Evolutionary conservation across 1,140 invertebrate genomes (phyloP).

Genomic region (Lordiphosa stackelbergi): DNA sequence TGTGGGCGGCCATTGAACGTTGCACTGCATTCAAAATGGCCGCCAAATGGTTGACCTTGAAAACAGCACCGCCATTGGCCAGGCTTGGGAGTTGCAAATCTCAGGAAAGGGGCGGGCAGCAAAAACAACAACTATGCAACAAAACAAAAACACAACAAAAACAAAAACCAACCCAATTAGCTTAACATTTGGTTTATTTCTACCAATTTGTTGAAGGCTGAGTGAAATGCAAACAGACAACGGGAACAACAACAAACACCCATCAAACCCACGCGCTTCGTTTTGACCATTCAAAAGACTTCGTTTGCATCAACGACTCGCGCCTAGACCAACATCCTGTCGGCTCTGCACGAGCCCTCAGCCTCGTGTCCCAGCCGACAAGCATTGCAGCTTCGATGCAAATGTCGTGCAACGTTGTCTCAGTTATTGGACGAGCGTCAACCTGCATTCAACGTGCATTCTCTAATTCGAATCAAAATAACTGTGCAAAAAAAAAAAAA

Average conservation of each 20-base stretch:
- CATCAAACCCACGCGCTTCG: slow-evolving; percentile 2
- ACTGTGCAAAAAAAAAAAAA: neutral
- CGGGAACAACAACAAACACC: too few species aligned
- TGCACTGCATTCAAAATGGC: slow-evolving; percentile 61
- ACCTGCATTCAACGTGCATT: slow-evolving; percentile 61
- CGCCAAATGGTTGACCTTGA: slow-evolving; percentile 68
- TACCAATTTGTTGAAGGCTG: too few species aligned
- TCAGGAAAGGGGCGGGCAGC: too few species aligned
- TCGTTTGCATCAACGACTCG: slow-evolving; percentile 1
- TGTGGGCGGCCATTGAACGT: slow-evolving; percentile 63
- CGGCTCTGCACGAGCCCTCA: slow-evolving; percentile 11
- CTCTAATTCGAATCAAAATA: slow-evolving; percentile 14
- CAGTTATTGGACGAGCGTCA: slow-evolving; percentile 66
- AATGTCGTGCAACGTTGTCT: slow-evolving; percentile 50
- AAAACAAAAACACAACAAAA: too few species aligned
- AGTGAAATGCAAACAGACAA: too few species aligned
- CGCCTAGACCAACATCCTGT: slow-evolving; percentile 22
- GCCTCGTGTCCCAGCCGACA: slow-evolving; percentile 19
- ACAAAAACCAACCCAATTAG: too few species aligned
- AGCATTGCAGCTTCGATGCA: slow-evolving; percentile 54
- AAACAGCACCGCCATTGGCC: slow-evolving; percentile 40
- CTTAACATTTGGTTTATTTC: too few species aligned
- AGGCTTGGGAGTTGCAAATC: neutral
- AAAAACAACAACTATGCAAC: too few species aligned
- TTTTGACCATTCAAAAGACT: slow-evolving; percentile 7